Evolutionary conservation across 2,888 invertebrate species (phyloP), one percentile per base, ranked within the genome.

Genomic region (Leucophenga montana): DNA sequence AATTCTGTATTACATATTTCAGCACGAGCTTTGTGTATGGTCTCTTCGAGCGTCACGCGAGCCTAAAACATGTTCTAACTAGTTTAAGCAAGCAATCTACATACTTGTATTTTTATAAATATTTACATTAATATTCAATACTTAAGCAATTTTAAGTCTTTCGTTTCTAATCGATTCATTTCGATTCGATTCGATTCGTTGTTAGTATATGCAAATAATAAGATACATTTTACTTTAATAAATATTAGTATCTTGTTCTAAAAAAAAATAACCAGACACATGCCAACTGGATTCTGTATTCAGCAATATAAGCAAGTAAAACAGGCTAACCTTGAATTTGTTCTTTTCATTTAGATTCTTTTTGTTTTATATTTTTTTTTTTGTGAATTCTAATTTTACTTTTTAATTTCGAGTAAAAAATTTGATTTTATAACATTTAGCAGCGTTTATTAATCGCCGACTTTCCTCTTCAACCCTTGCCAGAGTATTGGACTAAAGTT

Each of bases 301-400:
- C 22, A 57, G 54, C 54, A 8, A 80, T 80, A 82, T 74, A 66
- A 84, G 65, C 65, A 73, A 20, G 71, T 69, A 73, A 77, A 75
- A 75, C 73, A 74, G 73, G 70, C 71, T 73, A 81, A 76, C 84
- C 80, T 82, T 84, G 84, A 79, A 73, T 73, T 71, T 33, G 39
- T 39, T 39, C 39, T 39, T 5, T 33, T 33, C 33, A 5, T n/a
- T n/a, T n/a, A n/a, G 16, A 39, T 39, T 39, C 39, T 39, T 39
- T 39, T 39, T 16, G 16, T 18, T 50, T 50, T 50, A 11, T 50
- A 11, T 50, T 61, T 44, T 44, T 16, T 61, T n/a, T 59, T 59
- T 62, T 4, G 20, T 46, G 20, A 62, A 62, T 62, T 62, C 13
- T 62, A 44, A 46, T 62, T 20, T 14, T 50, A 13, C 6, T 8